phyloP scores from a whole-genome alignment of 1,140 invertebrate species.

The Pentalonia nigronervosa region DNA sequence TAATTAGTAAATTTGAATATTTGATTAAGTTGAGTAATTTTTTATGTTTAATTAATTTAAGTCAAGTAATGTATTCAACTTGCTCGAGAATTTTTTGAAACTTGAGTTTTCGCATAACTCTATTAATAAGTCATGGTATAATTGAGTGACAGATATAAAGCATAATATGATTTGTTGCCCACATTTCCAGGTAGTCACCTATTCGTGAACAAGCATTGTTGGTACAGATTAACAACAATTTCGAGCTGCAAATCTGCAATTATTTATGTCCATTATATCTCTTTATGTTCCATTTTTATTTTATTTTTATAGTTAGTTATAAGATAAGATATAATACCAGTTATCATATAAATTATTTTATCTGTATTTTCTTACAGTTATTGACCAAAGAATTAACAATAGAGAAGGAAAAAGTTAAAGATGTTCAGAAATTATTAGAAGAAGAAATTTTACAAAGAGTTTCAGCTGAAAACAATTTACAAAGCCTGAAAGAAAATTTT shows the following conservation, averaged over 20 bases:
- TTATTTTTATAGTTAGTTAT: background rate
- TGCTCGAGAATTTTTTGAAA: background rate
- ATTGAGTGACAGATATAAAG: background rate
- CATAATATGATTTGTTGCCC: background rate
- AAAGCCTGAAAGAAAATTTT: conserved; percentile 89
- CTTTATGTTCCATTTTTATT: background rate
- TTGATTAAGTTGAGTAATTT: background rate
- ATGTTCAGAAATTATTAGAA: conserved; percentile 84
- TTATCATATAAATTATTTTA: background rate
- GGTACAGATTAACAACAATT: background rate
- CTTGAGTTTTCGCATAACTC: background rate
- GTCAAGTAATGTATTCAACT: background rate
- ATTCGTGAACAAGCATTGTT: background rate
- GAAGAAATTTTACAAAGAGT: conserved; percentile 90
- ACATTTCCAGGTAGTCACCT: no score
- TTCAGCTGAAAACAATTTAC: conserved; percentile 91
- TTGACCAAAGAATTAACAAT: conserved; percentile 79
- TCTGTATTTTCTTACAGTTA: conserved; percentile 66
- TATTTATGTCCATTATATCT: background rate
- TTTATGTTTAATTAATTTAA: no score
- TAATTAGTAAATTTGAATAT: background rate
- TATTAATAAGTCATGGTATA: background rate
- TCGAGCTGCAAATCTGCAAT: background rate
- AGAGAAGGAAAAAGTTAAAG: conserved; percentile 77
- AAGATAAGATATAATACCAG: background rate